phyloP scores from a whole-genome alignment of 2,888 invertebrate species.

The Limnephilus auricula region DNA sequence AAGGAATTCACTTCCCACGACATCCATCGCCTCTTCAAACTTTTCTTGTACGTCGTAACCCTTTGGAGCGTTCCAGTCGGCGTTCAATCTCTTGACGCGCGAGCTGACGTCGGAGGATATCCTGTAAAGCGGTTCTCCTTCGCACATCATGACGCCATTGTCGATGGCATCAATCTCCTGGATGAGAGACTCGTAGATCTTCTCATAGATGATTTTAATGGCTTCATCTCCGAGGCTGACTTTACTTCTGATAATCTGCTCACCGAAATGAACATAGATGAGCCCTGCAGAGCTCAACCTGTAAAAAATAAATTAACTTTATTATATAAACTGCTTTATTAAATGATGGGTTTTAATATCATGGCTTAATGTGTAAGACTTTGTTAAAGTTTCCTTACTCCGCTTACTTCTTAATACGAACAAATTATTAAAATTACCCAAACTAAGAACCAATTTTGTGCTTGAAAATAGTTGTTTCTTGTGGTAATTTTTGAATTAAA shows the following conservation, averaged over 20 bases:
- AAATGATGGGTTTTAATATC: not conserved
- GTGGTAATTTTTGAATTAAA: no score
- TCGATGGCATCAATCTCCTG: conserved; percentile 98
- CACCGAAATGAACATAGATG: conserved; percentile 93
- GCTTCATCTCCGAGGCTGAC: conserved; percentile 74
- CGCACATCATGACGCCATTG: conserved; percentile 93
- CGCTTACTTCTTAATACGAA: no score
- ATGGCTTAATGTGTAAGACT: no score
- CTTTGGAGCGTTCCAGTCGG: conserved; percentile 86
- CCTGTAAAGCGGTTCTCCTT: conserved; percentile 84
- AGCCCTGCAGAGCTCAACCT: conserved; percentile 97
- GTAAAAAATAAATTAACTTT: conserved; percentile 67
- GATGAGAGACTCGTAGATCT: conserved; percentile 91
- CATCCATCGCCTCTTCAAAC: conserved; percentile 87
- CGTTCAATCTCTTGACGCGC: conserved; percentile 88
- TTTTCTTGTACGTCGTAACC: conserved; percentile 76
- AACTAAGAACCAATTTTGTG: no score
- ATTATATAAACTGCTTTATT: not conserved
- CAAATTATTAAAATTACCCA: no score
- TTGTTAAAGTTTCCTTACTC: no score
- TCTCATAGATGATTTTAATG: conserved; percentile 79
- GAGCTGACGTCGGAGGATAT: conserved; percentile 88
- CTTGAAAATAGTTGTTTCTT: no score
- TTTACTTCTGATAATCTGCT: conserved; percentile 83
- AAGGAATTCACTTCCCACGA: conserved; percentile 89